Conservation (phyloP, 2,888 invertebrate genomes). For the Neocrepidodera transversa region DNA sequence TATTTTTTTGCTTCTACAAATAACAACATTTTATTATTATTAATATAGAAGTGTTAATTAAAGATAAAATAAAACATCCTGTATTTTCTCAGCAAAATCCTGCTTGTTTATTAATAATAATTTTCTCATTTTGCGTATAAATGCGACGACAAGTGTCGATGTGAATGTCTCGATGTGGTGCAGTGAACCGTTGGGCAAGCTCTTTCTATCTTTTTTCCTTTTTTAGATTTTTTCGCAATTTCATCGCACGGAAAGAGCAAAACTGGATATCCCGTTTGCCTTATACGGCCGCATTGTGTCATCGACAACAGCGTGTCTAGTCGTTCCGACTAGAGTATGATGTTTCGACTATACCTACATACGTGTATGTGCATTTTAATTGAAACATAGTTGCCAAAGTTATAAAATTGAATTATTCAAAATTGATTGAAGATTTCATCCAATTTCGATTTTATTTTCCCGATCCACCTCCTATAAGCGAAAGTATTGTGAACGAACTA, state of each 20-base stretch:
- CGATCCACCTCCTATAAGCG: no score
- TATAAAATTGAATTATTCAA: no score
- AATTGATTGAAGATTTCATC: no score
- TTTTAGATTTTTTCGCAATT: conserved; percentile 23
- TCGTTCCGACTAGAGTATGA: conserved; percentile 9
- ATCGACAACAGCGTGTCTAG: conserved; percentile 22
- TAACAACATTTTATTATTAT: no score
- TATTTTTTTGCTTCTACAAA: no score
- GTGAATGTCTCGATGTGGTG: conserved; percentile 29
- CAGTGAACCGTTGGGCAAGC: conserved; percentile 40
- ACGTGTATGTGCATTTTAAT: no score
- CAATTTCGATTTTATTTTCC: no score
- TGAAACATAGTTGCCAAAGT: no score
- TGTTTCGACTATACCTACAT: background rate
- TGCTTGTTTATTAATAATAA: background rate
- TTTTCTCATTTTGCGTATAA: background rate
- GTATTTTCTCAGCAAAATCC: background rate
- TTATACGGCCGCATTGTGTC: conserved; percentile 22
- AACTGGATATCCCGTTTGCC: conserved; percentile 27
- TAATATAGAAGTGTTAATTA: no score
- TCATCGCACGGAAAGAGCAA: conserved; percentile 18
- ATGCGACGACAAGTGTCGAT: background rate
- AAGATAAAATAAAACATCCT: background rate
- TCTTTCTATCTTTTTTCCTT: conserved; percentile 32
- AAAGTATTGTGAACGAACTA: no score